These are phyloP conservation scores for Erpobdella octoculata DNA, from an alignment of 2,888 invertebrate genomes.

Conservation along the genomic window DNA sequence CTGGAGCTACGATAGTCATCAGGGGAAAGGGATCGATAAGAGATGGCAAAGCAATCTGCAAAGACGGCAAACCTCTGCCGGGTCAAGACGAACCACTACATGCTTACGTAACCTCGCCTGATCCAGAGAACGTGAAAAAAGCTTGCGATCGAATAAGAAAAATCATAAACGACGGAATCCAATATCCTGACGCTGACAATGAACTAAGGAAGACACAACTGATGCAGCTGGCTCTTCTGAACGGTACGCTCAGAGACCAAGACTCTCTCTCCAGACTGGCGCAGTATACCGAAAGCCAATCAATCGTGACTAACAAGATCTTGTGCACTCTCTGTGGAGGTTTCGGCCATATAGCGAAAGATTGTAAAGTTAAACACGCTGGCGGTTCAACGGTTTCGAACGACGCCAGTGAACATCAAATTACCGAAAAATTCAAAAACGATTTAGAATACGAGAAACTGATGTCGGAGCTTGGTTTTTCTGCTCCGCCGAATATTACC, in stretches of 20 bases:
- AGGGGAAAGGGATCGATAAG: conserved; percentile 98
- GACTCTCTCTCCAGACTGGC: conserved; percentile 58
- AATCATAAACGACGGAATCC: conserved; percentile 80
- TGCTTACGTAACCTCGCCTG: conserved; percentile 95
- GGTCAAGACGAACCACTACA: conserved; percentile 99
- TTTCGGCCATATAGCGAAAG: conserved; percentile 91
- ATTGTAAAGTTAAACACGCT: too few species aligned
- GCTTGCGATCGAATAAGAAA: conserved; percentile 94
- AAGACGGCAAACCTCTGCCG: conserved; percentile 93
- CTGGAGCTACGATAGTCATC: conserved; percentile 78
- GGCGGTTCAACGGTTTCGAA: too few species aligned
- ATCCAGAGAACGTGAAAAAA: conserved; percentile 89
- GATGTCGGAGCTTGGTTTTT: too few species aligned
- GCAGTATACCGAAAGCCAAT: conserved; percentile 51
- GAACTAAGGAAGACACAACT: conserved; percentile 93
- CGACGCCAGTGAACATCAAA: too few species aligned
- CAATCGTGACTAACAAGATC: conserved; percentile 79
- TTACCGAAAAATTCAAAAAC: too few species aligned
- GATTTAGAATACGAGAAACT: too few species aligned
- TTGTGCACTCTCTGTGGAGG: conserved; percentile 94
- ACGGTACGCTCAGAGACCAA: conserved; percentile 92
- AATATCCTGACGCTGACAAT: conserved; percentile 97
- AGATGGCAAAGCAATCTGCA: conserved; percentile 89
- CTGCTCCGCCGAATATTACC: too few species aligned
- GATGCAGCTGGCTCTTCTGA: conserved; percentile 87